phyloP scores from a whole-genome alignment of 2,113 vertebrate species.

The Nipponia nippon region DNA sequence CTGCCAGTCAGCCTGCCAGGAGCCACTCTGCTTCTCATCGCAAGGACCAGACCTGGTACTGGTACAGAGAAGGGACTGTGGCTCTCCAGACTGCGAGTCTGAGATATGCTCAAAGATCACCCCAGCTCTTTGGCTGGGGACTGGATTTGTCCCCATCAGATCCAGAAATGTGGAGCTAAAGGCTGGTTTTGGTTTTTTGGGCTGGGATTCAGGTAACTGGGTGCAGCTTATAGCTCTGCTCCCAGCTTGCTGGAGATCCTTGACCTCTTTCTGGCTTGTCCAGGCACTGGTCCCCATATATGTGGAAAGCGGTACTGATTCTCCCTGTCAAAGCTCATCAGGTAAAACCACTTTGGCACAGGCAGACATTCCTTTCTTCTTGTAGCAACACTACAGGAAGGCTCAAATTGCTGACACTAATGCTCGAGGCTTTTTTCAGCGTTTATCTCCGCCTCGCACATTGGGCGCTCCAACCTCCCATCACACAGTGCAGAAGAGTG shows the following conservation, averaged over 20 bases:
- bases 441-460: not conserved
- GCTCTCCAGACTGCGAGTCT: not conserved
- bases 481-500: not conserved
- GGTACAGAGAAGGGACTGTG: not conserved
- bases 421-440: not conserved
- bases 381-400: not conserved
- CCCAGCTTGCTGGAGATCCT: not conserved
- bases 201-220: not conserved
- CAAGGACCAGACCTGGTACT: not conserved
- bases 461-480: not conserved
- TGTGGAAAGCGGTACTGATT: not conserved
- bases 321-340: not conserved
- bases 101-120: not conserved
- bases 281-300: not conserved
- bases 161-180: not conserved
- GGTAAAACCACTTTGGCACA: not conserved
- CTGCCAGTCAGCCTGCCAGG: not conserved
- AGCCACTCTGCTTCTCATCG: not conserved
- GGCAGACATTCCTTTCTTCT: rapidly evolving
- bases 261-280: not conserved
- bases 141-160: not conserved
- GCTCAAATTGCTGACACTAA: not conserved
- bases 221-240: not conserved
- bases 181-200: rapidly evolving
- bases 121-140: not conserved